These are phyloP conservation scores for Numenius phaeopus DNA, from an alignment of 2,797 vertebrate genomes.

Conservation along the genomic window DNA sequence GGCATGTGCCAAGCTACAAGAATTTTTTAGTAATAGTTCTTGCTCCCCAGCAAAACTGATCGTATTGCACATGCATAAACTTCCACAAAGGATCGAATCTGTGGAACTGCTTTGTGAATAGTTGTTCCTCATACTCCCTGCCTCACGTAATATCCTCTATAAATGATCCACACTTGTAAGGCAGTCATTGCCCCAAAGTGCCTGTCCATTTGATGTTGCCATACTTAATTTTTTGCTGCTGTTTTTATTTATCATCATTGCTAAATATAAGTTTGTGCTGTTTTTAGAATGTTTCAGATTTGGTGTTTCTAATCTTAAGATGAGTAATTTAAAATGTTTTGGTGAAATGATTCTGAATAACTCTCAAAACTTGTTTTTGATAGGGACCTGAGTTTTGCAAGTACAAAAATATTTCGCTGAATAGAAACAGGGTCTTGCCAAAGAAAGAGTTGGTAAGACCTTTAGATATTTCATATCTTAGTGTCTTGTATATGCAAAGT, in stretches of 20 bases:
- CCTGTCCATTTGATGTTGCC: not conserved
- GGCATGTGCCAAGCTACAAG: not conserved
- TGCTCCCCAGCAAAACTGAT: not conserved
- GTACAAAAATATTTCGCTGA: not conserved
- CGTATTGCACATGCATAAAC: not conserved
- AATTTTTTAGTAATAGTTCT: not conserved
- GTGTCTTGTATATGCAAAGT: not conserved
- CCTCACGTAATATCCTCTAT: accelerated
- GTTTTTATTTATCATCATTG: not conserved
- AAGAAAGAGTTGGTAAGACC: not conserved
- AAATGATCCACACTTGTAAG: not conserved
- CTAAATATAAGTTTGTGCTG: not conserved
- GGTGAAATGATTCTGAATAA: not conserved
- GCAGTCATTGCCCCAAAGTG: not conserved
- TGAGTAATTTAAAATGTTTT: not conserved
- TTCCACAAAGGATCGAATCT: not conserved
- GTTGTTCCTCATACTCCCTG: not conserved
- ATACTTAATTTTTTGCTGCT: not conserved
- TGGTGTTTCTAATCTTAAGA: not conserved
- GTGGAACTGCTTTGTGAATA: not conserved
- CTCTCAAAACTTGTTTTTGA: not conserved
- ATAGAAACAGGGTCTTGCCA: not conserved
- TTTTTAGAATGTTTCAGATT: not conserved
- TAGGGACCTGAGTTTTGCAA: not conserved
- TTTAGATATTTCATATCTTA: not conserved